Conservation (phyloP, 2,888 invertebrate genomes). For the Lymantria monacha region DNA sequence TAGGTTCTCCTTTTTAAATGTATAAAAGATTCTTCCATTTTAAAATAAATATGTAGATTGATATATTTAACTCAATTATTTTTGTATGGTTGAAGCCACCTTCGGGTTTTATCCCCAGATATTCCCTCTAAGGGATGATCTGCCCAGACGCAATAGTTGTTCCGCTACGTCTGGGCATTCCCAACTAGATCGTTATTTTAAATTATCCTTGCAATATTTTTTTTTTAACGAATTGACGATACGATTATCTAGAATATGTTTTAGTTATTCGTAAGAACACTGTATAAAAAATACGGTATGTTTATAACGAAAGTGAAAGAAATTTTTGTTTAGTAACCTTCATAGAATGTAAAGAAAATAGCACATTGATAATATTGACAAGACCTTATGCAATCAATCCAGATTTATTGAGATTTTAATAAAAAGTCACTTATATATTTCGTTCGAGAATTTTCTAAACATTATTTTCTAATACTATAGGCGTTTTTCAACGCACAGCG, state of each 20-base stretch:
- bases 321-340: too few relatives aligned
- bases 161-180: not conserved
- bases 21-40: not conserved
- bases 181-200: conserved; percentile 13
- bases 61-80: not conserved
- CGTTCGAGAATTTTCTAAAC: too few relatives aligned
- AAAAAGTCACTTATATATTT: too few relatives aligned
- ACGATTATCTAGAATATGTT: not conserved
- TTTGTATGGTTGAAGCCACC: too few relatives aligned
- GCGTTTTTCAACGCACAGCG: too few relatives aligned
- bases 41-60: not conserved
- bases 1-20: too few relatives aligned
- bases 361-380: too few relatives aligned
- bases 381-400: too few relatives aligned
- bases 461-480: too few relatives aligned
- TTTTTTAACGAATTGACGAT: not conserved
- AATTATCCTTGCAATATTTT: conserved; percentile 5
- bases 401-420: too few relatives aligned
- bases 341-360: too few relatives aligned
- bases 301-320: not conserved
- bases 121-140: not conserved
- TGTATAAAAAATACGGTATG: not conserved
- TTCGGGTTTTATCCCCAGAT: too few relatives aligned
- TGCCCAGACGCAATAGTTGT: not conserved
- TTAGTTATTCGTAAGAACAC: conserved; percentile 5